Evolutionary conservation across 2,888 invertebrate genomes (phyloP).

Genomic region (Anagyrus pseudococci): DNA sequence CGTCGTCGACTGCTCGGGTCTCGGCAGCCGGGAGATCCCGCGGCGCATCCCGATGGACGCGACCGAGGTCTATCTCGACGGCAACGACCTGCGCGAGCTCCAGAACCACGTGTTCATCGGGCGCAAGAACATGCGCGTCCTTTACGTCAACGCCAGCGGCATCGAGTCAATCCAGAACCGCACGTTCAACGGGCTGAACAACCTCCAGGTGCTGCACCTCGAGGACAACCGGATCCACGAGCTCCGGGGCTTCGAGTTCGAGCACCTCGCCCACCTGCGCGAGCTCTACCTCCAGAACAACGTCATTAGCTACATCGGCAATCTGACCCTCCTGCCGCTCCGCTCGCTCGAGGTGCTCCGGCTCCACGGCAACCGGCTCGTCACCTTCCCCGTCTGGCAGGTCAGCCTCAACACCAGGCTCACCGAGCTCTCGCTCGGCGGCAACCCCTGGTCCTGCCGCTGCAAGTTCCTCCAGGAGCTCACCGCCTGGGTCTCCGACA

Average conservation of each 20-base stretch:
- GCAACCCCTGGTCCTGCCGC: constrained; percentile 89
- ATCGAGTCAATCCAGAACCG: constrained; percentile 87
- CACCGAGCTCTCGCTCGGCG: constrained; percentile 78
- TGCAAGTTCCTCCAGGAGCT: constrained; percentile 88
- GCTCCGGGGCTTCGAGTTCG: constrained; percentile 85
- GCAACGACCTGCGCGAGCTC: constrained; percentile 84
- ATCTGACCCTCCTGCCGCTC: constrained; percentile 79
- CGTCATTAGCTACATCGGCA: constrained; percentile 78
- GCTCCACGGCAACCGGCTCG: constrained; percentile 84
- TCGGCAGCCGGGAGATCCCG: constrained; percentile 79
- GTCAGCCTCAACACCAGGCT: constrained; percentile 70
- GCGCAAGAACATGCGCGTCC: constrained; percentile 84
- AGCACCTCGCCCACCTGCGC: constrained; percentile 77
- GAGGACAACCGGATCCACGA: constrained; percentile 84
- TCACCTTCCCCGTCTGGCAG: constrained; percentile 81
- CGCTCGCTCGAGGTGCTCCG: constrained; percentile 80
- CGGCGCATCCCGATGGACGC: constrained; percentile 92
- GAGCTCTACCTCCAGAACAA: constrained; percentile 89
- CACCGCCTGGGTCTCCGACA: constrained; percentile 82
- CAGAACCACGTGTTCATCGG: constrained; percentile 90
- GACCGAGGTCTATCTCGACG: constrained; percentile 90
- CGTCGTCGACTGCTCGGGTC: constrained; percentile 88
- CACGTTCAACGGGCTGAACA: constrained; percentile 85
- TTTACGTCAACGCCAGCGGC: constrained; percentile 85
- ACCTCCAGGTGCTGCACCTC: constrained; percentile 80